Evolutionary conservation across 1,140 invertebrate genomes (phyloP), one percentile per base, ranked within the genome.

Genomic region (Stegodyphus dumicola): DNA sequence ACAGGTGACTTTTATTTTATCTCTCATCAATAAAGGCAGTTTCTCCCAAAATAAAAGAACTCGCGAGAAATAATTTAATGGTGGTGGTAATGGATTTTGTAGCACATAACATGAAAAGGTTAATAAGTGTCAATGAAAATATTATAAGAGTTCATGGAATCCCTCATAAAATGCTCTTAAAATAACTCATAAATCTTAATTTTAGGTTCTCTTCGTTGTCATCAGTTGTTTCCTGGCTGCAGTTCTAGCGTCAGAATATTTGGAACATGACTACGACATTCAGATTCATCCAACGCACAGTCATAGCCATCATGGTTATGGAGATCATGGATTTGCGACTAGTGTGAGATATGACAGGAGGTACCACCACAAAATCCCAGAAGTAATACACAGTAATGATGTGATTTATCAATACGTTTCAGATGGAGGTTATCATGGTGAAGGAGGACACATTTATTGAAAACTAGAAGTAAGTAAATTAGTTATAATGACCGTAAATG

Each of bases 281-380:
- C 80, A 83, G 18, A 75, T 83, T 17, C 80, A 83, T 49, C 80
- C 80, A 2, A 75, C 64, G 6, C 33, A 33, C 33, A 3, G 33
- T 33, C 67, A 73, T 33, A 66, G 48, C 18, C 70, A 81, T 69
- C 51, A 75, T n/a, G 70, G 71, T 13, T 66, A 83, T 15, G 79
- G 70, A 2, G 80, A 83, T 6, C 80, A 75, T 18, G 80, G 80
- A 53, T 83, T 83, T 33, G 80, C 80, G 2, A 83, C 80, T 4
- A 83, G 80, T 67, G 53, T 83, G 6, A 54, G 80, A 15, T 83
- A 83, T 13, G 80, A 83, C 80, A 66, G 52, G 17, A 64, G 80
- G 54, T 67, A 83, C 73, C 80, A 83, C 56, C 56, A 75, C 73
- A 83, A 83, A 54, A 67, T 83, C 15, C 80, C 80, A 0, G 78